phyloP scores from a whole-genome alignment of 30 jellyfish, hydroid and myxozoan genomes.

The Cassiopea xamachana region DNA sequence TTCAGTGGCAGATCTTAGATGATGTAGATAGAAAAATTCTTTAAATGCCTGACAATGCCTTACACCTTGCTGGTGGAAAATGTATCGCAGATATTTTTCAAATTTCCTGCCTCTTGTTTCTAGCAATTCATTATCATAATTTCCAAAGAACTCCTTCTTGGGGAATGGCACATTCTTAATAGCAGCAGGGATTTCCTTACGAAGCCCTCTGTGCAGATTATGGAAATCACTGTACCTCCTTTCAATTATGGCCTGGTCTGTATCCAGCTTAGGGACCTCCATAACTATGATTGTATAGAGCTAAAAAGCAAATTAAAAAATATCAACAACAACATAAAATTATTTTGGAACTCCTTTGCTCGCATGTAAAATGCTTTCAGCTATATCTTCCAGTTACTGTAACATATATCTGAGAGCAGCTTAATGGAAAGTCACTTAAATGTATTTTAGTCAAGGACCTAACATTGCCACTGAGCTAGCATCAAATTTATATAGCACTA shows the following conservation, averaged over 20 bases:
- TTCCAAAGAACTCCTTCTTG: conserved; percentile 81
- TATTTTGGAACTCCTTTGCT: too few species aligned
- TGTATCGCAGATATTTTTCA: conserved; percentile 80
- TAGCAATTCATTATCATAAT: conserved; percentile 41
- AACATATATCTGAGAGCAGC: too few species aligned
- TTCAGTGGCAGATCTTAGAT: conserved; percentile 72
- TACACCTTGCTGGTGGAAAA: conserved; percentile 89
- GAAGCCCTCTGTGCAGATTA: conserved; percentile 77
- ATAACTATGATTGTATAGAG: conserved; percentile 74
- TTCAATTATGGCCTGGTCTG: conserved; percentile 88
- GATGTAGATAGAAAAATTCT: conserved; percentile 84
- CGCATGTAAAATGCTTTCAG: too few species aligned
- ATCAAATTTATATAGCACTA: too few species aligned
- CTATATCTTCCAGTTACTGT: too few species aligned
- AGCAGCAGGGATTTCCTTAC: conserved; percentile 83
- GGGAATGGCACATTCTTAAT: conserved; percentile 78
- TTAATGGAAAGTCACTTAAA: too few species aligned
- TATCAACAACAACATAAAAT: too few species aligned
- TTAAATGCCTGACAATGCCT: conserved; percentile 77
- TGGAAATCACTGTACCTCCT: conserved; percentile 85
- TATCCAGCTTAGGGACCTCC: conserved; percentile 89
- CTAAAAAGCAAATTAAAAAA: conserved; percentile 28
- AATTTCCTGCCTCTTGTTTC: conserved; percentile 87
- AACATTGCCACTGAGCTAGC: too few species aligned
- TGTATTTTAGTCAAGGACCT: too few species aligned